A percentile compares a stretch with the other conserved stretches of the same genome.
These are phyloP conservation scores for Poeciliopsis presidionis DNA, from an alignment of 2,797 vertebrate species.

Conservation along the genomic window DNA sequence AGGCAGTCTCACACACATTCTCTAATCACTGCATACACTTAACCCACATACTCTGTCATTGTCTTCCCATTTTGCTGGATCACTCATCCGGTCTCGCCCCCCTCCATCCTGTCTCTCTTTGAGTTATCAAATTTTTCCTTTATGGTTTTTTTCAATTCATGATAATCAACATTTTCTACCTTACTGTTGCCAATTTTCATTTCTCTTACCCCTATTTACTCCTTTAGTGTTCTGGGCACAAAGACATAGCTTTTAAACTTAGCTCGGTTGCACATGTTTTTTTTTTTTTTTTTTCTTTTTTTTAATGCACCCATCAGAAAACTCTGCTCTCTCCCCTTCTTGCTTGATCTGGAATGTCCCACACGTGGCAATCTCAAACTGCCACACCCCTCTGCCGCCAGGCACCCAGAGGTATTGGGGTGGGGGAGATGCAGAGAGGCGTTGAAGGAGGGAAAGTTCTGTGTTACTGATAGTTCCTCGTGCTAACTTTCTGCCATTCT, in stretches of 20 bases:
- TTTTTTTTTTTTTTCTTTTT: conserved; percentile 1
- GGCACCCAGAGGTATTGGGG: conserved; percentile 55
- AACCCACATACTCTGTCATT: conserved; percentile 54
- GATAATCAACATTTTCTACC: conserved; percentile 5
- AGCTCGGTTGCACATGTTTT: conserved; percentile 15
- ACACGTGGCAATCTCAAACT: conserved; percentile 83
- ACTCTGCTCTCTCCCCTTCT: conserved; percentile 53
- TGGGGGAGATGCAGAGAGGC: conserved; percentile 21
- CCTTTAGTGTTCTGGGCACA: conserved; percentile 27
- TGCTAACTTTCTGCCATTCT: background rate
- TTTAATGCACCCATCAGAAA: conserved; percentile 37
- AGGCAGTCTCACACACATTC: conserved; percentile 14
- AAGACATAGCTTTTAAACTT: conserved; percentile 12
- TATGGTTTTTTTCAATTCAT: conserved; percentile 25
- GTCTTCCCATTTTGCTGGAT: conserved; percentile 39
- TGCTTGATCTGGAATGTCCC: conserved; percentile 80
- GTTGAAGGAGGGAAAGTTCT: conserved; percentile 20
- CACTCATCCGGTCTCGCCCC: conserved; percentile 18
- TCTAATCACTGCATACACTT: conserved; percentile 37
- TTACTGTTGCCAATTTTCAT: conserved; percentile 48
- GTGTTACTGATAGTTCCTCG: conserved; percentile 36
- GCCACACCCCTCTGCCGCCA: conserved; percentile 74
- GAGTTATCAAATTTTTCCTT: background rate
- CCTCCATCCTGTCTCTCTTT: conserved; percentile 14
- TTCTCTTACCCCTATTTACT: conserved; percentile 24